Evolutionary conservation across 2,113 vertebrate genomes (phyloP), one percentile per base, ranked within the genome.

Genomic region (Lasiurus borealis): DNA sequence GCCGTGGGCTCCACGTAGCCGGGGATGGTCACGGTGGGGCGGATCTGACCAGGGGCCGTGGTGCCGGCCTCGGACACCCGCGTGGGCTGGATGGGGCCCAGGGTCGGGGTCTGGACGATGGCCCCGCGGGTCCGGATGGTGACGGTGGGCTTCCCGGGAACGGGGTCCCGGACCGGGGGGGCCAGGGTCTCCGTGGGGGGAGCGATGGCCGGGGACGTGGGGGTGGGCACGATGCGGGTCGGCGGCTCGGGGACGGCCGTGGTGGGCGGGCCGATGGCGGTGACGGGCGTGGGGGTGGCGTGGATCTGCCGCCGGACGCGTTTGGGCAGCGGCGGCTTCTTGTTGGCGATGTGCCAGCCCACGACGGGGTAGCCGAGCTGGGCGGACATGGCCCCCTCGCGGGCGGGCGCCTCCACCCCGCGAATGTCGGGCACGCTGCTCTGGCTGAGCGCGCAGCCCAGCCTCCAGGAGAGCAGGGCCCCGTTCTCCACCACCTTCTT

Each of bases 401-500:
- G 99, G 75, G 99, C 99, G 23, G 99, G 99, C 83, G 98, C 98
- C 75, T 99, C 99, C 31, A 99, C 99, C 13, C 98, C 98, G 97
- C 97, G 99, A 93, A 99, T 99, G 96, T 99, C 99, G 76, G 99
- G 99, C 69, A 99, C 98, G 0, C 94, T 99, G 92, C 98, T 99
- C 97, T 99, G 99, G 85, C 99, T 99, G 93, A 99, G 98, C 75
- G 98, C 99, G 94, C 99, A 99, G 44, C 99, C 99, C 89, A 99
- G 98, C 98, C 99, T 99, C 99, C 99, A 99, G 3, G 99, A 99
- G 23, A 99, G 97, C 81, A 99, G 97, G 78, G 99, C 99, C 52
- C 99, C 99, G 0, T 99, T 99, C 97, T 99, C 99, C 76, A 99
- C 99, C 86, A 99, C 99, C 93, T 99, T 99, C 97, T 99, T 99